Base-by-base conservation (phyloP, 2,888 invertebrate genomes). In the Glyphotaelius pellucidus region DNA sequence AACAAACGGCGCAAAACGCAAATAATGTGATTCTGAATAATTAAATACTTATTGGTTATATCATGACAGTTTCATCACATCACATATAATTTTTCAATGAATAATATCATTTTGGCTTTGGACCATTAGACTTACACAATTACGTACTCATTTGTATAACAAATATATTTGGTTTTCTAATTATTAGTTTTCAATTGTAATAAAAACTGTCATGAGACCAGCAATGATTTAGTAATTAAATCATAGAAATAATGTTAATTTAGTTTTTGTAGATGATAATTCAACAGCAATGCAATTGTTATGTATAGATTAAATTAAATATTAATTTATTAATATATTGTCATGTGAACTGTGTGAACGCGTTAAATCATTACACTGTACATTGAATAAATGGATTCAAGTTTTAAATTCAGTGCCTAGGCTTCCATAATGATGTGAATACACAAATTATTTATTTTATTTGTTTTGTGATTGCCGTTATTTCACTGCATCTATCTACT, bases 1-100 rank as follows among this genome's bases (percentile, higher is more conserved):
- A 87, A 87, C 87, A 7, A 87, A 87, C 15, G 87, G 87, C 52
- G 52, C 87, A 19, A 87, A 87, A 87, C 87, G 52, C 67, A 52
- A 52, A 35, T 86, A 86, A 42, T 86, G 38, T 83, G 83, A 83
- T 83, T 83, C 83, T 25, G 83, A 83, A 83, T 25, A 25, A 67
- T 67, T 67, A 32, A 38, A 32, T 32, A 83, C 25, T 83, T 83
- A 38, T 32, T 83, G 83, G 38, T 83, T 25, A 35, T 35, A 35
- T 32, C 30, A 35, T 83, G 35, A 83, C 35, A 25, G 83, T 19
- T 32, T 32, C 32, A 32, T 83, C 32, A 25, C 35, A 35, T 19
- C n/a, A 35, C 5, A 83, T 38, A 35, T 83, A 38, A 19, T 25
- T 35, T 35, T 25, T 7, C 25, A 83, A 83, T 35, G 12, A 31